Conservation (phyloP, 2,797 vertebrate genomes). For the Fratercula arctica region DNA sequence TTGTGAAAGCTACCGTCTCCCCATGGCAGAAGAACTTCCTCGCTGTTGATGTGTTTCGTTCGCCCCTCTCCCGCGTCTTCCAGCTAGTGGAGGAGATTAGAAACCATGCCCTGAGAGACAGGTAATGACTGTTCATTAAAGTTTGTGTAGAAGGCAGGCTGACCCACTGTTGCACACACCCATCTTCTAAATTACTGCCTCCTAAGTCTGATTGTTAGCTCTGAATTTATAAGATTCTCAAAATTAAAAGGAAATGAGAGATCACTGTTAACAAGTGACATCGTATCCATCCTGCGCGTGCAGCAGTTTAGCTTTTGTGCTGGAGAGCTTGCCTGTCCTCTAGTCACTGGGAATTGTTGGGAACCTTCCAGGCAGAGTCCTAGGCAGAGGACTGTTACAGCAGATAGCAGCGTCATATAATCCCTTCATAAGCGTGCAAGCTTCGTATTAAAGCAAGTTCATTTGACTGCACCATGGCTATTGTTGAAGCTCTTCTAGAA, state of each 20-base stretch:
- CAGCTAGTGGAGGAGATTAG: constrained; percentile 93
- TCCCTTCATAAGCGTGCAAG: background rate
- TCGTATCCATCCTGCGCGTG: fast-evolving
- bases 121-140: constrained; percentile 67
- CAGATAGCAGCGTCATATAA: too few relatives aligned
- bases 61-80: constrained; percentile 90
- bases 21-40: constrained; percentile 94
- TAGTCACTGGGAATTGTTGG: background rate
- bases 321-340: background rate
- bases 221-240: background rate
- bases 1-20: constrained; percentile 93
- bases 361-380: background rate
- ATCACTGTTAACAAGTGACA: fast-evolving
- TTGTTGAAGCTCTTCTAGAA: background rate
- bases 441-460: fast-evolving
- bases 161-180: too few relatives aligned
- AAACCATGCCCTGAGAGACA: constrained; percentile 90
- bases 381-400: background rate
- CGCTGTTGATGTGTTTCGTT: constrained; percentile 91
- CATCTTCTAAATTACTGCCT: background rate
- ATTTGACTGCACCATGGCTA: background rate
- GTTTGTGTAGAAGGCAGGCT: too few relatives aligned
- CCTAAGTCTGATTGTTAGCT: background rate
- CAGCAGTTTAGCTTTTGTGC: background rate
- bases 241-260: background rate